phyloP scores from a whole-genome alignment of 2,113 vertebrate species.

The Elaphurus davidianus region DNA sequence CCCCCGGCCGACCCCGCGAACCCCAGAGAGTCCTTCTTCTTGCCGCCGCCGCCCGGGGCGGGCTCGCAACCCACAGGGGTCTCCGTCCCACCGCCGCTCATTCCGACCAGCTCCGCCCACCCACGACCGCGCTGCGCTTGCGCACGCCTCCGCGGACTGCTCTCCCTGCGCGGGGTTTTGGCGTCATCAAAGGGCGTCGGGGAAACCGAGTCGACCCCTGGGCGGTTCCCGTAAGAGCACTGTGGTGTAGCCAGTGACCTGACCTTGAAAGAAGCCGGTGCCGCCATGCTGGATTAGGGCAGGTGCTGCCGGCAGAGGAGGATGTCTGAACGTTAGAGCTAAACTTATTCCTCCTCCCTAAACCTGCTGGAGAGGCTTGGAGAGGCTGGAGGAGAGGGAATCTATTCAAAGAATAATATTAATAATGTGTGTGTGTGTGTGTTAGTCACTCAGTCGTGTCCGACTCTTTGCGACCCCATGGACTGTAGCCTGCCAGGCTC shows the following conservation, averaged over 20 bases:
- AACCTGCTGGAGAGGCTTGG: background rate
- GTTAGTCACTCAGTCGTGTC: background rate
- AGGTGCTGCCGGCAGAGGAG: accelerated
- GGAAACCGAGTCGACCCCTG: accelerated
- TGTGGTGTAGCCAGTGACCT: accelerated
- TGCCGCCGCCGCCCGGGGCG: background rate
- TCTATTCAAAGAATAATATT: background rate
- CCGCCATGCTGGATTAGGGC: background rate
- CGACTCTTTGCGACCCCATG: background rate
- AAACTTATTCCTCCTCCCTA: background rate
- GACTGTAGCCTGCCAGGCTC: background rate
- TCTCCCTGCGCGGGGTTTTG: accelerated
- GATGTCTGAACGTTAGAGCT: background rate
- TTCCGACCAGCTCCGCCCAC: constrained; percentile 30
- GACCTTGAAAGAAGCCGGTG: accelerated
- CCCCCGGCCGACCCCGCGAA: background rate
- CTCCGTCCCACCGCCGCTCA: constrained; percentile 59
- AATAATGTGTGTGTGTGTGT: background rate
- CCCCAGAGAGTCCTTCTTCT: constrained; percentile 66
- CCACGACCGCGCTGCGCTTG: background rate
- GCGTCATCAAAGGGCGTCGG: constrained; percentile 36
- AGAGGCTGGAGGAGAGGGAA: background rate
- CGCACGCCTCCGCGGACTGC: accelerated
- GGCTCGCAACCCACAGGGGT: background rate
- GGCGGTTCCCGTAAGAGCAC: accelerated